Evolutionary conservation across 2,888 invertebrate species (phyloP), one percentile per base, ranked within the genome.

Genomic region (Mesopsocus fuscifrons): DNA sequence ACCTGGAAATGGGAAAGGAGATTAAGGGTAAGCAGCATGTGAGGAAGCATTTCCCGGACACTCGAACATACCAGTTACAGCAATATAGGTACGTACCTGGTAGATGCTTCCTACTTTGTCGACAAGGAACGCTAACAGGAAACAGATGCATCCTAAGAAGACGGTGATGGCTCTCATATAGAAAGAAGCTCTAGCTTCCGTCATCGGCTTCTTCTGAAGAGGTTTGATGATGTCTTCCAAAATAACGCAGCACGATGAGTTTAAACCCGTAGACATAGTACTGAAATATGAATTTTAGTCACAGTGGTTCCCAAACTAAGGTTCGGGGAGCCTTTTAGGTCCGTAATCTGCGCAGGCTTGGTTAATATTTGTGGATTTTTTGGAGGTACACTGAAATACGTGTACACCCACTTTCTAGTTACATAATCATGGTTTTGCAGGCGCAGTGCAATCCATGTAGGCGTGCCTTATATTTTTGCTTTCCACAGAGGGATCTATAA

Each of bases 201-300:
- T 68, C 43, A 78, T 64, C 0, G 74, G 73, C 49, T 66, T 68
- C 47, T 66, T 71, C 41, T 72, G 61, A 49, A 72, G 66, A 1
- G 81, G 79, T 50, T 77, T 77, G 53, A 79, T 71, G 53, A 83
- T 69, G 55, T 84, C 83, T 62, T 82, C 80, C 26, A 79, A 68
- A 33, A 82, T 75, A 0, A 83, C 80, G 5, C 81, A 82, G 2
- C 83, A 72, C 74, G 83, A 73, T 0, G 82, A 81, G 54, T 83
- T 84, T 1, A 83, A 61, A 1, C 80, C 81, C 9, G 83, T 83
- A 0, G 82, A 83, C 57, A 83, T 67, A 0, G 82, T 79, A 57
- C 82, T 82, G 55, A 15, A 17, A 30, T 30, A 11, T 30, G n/a
- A 30, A n/a, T 11, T 32, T n/a, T n/a, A n/a, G n/a, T n/a, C n/a